Conservation (phyloP, 2,797 vertebrate genomes). For the Lutjanus campechanus region DNA sequence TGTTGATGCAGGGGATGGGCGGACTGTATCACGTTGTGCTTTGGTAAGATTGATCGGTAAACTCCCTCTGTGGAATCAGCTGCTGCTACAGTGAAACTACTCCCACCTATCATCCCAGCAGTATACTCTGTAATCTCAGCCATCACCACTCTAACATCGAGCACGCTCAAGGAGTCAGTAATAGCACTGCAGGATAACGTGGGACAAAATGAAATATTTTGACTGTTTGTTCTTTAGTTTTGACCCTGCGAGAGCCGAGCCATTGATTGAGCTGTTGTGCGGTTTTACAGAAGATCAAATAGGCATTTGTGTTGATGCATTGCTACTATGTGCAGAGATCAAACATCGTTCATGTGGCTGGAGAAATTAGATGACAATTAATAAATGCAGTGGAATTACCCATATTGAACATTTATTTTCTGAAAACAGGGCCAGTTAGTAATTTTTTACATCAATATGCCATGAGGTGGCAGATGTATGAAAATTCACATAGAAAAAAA, state of each 20-base stretch:
- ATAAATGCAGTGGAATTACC: neutral
- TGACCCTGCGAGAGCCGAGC: slow-evolving; percentile 7
- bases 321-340: neutral
- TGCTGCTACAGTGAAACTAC: slow-evolving; percentile 18
- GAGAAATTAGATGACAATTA: neutral
- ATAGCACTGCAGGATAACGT: slow-evolving; percentile 7
- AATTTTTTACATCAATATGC: too few relatives aligned
- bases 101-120: slow-evolving; percentile 5
- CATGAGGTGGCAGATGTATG: neutral
- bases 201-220: slow-evolving; percentile 37
- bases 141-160: slow-evolving; percentile 13
- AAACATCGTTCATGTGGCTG: neutral
- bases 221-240: slow-evolving; percentile 22
- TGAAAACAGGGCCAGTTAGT: neutral
- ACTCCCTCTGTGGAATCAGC: slow-evolving; percentile 18
- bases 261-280: slow-evolving; percentile 12
- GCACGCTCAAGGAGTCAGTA: slow-evolving; percentile 27
- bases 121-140: slow-evolving; percentile 35
- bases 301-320: neutral
- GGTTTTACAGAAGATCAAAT: slow-evolving; percentile 8
- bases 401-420: neutral
- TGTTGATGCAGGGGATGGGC: neutral
- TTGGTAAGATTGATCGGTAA: slow-evolving; percentile 21
- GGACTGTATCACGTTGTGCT: neutral
- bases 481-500: neutral